Percentiles rank a stretch among this genome's conserved stretches.
Evolutionary conservation across 2,113 vertebrate species (phyloP).

Genomic region (Neogobius melanostomus): DNA sequence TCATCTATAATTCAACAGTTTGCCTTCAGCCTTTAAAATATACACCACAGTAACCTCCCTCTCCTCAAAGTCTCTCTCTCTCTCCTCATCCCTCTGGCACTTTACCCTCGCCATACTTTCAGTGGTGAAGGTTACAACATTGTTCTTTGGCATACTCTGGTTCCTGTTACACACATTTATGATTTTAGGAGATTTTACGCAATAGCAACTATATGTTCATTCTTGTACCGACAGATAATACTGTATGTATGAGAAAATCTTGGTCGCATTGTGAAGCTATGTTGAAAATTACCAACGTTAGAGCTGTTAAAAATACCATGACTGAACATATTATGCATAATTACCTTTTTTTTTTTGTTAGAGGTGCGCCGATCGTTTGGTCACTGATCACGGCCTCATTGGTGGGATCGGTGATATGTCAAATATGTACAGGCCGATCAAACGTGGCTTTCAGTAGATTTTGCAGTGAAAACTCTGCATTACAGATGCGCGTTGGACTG

Average conservation of each 20-base stretch:
- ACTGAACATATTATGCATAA: too few species aligned
- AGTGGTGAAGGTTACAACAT: slow-evolving; percentile 39
- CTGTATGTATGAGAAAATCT: not conserved
- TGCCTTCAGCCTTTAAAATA: slow-evolving; percentile 74
- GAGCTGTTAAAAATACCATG: too few species aligned
- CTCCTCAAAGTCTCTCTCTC: slow-evolving; percentile 32
- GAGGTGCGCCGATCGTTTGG: too few species aligned
- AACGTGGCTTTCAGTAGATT: too few species aligned
- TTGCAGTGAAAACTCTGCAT: too few species aligned
- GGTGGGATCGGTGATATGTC: too few species aligned
- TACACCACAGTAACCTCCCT: slow-evolving; percentile 64
- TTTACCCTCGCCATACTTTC: slow-evolving; percentile 33
- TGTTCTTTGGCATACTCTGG: slow-evolving; percentile 35
- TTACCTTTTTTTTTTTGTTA: too few species aligned
- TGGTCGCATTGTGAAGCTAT: not conserved
- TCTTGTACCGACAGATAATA: not conserved
- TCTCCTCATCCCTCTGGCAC: slow-evolving; percentile 20
- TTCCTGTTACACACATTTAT: slow-evolving; percentile 3
- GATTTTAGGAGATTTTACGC: not conserved
- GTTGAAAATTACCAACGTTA: too few species aligned
- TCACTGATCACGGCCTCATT: too few species aligned
- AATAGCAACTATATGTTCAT: not conserved
- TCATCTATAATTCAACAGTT: slow-evolving; percentile 77
- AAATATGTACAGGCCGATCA: too few species aligned
- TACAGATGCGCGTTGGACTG: too few species aligned